These are phyloP conservation scores for Miniopterus natalensis DNA, from an alignment of 2,113 vertebrate species.

Conservation along the genomic window DNA sequence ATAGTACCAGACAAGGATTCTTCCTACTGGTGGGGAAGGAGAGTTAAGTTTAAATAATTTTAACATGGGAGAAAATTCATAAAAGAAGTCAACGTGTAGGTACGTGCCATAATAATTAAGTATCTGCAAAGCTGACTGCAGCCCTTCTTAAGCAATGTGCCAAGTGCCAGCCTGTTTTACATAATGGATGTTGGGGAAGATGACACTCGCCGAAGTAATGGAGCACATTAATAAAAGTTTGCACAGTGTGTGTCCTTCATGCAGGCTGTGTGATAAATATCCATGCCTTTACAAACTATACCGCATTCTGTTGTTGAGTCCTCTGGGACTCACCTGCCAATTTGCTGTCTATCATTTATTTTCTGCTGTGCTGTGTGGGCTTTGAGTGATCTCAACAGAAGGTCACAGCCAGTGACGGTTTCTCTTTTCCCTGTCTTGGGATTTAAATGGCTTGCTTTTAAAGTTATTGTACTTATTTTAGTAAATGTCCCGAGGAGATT, in stretches of 20 bases:
- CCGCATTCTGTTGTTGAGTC: constrained; percentile 73
- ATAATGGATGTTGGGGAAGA: constrained; percentile 67
- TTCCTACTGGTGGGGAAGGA: background rate
- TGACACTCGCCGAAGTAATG: constrained; percentile 51
- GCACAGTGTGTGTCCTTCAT: constrained; percentile 82
- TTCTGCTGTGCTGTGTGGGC: constrained; percentile 47
- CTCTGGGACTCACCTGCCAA: constrained; percentile 79
- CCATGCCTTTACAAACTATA: constrained; percentile 72
- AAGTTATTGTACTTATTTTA: constrained; percentile 77
- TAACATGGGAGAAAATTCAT: constrained; percentile 62
- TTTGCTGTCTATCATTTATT: constrained; percentile 83
- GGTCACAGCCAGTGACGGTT: constrained; percentile 77
- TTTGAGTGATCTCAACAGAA: constrained; percentile 78
- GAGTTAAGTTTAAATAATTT: constrained; percentile 69
- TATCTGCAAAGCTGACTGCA: constrained; percentile 76
- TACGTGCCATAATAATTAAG: constrained; percentile 64
- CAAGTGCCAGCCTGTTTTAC: constrained; percentile 73
- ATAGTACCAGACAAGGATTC: background rate
- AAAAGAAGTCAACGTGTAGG: constrained; percentile 68
- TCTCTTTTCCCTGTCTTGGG: constrained; percentile 24
- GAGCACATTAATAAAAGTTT: constrained; percentile 77
- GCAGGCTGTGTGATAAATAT: constrained; percentile 81
- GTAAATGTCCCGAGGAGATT: background rate
- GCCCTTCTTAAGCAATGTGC: constrained; percentile 57
- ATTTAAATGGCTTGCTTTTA: constrained; percentile 76